phyloP scores from a whole-genome alignment of 2,797 vertebrate species.

The Peromyscus attwateri region DNA sequence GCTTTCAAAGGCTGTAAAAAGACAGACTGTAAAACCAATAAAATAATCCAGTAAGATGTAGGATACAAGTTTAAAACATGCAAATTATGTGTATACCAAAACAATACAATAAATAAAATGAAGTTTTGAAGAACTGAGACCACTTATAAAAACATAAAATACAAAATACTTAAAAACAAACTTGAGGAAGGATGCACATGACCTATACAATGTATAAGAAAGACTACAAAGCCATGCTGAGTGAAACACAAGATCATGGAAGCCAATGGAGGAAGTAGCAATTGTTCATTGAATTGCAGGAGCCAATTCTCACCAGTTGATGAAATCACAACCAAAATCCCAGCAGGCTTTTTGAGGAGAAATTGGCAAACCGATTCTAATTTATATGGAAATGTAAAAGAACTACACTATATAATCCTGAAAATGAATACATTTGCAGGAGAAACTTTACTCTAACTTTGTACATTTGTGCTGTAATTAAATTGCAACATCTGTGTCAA shows the following conservation, averaged over 20 bases:
- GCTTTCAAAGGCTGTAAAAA: not conserved
- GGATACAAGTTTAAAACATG: not conserved
- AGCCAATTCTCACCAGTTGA: not conserved
- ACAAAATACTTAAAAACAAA: not conserved
- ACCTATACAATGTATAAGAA: not conserved
- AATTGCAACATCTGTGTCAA: not conserved
- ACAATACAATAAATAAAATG: not conserved
- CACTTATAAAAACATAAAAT: not conserved
- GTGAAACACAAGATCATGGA: not conserved
- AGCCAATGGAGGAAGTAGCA: not conserved
- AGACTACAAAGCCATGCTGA: not conserved
- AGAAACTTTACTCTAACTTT: not conserved
- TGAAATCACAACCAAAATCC: not conserved
- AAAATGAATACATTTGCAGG: constrained; percentile 6
- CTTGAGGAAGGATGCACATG: not conserved
- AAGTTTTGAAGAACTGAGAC: not conserved
- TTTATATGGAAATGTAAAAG: constrained; percentile 49
- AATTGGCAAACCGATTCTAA: not conserved
- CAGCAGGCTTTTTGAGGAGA: not conserved
- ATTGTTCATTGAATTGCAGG: not conserved
- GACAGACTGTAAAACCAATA: not conserved
- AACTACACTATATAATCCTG: constrained; percentile 9
- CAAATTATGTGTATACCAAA: not conserved
- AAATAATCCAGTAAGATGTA: not conserved
- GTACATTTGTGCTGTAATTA: not conserved